Evolutionary conservation across 1,140 invertebrate genomes (phyloP), one percentile per base, ranked within the genome.

Genomic region (Papilio polyxenes): DNA sequence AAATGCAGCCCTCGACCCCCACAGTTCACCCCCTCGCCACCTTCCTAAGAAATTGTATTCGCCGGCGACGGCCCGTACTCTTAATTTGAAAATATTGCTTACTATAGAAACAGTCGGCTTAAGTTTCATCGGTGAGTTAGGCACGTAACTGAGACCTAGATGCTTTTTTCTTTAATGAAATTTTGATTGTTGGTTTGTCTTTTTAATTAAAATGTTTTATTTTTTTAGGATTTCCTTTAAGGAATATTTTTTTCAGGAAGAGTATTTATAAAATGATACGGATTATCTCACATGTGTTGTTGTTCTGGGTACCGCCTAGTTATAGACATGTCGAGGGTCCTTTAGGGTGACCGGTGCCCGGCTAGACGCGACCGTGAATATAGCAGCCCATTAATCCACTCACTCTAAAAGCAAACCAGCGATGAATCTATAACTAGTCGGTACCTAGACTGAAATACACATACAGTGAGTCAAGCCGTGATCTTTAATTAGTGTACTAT

Each of bases 11-110:
- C 80, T 77, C 75, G 79, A 82, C 82, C 80, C 85, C 83, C 65
- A 74, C 80, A 56, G 20, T 75, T 82, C 82, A 69, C 76, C 81
- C 81, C 84, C 83, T 85, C 81, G 77, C 84, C 81, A 75, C 77
- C 83, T 81, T 85, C 85, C 85, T 88, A 87, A 89, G 89, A 91
- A 91, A 92, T 90, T 92, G 89, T 91, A 86, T 90, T 89, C 89
- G 85, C 89, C 87, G 87, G 90, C 88, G 84, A 88, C 89, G 86
- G 85, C 85, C 86, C 85, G 83, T 81, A 83, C 83, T 88, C 85
- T 91, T 92, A 93, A 92, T 93, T 90, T 90, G 87, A 90, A 92
- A 90, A 91, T 92, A 92, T 92, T 87, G 88, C 83, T 89, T 85
- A 86, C 86, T 89, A 88, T 85, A 88, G 86, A 88, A 91, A 90